Evolutionary conservation across 2,797 vertebrate genomes (phyloP).

Genomic region (Amazonetta brasiliensis): DNA sequence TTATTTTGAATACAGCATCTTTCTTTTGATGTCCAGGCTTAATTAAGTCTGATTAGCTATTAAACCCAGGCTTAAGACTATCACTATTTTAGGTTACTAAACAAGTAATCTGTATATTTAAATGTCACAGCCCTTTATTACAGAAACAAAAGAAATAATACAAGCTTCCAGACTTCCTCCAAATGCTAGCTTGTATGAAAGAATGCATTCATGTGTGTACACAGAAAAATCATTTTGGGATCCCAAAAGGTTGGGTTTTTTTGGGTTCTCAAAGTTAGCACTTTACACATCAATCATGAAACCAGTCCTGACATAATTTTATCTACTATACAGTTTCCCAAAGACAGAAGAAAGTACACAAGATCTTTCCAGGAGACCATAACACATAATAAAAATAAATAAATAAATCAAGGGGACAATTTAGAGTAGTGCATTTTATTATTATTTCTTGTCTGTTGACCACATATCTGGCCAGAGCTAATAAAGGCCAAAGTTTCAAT

Average conservation of each 20-base stretch:
- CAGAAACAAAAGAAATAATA: not conserved
- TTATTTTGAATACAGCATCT: not conserved
- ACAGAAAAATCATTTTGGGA: not conserved
- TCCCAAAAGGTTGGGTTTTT: not conserved
- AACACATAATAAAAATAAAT: not conserved
- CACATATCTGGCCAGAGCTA: not conserved
- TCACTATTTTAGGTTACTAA: not conserved
- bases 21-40: not conserved
- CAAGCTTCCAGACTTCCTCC: not conserved
- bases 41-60: not conserved
- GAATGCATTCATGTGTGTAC: accelerated
- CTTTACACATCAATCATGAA: not conserved
- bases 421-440: not conserved
- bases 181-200: not conserved
- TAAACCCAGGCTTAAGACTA: not conserved
- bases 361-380: not conserved
- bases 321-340: not conserved
- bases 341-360: not conserved
- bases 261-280: not conserved
- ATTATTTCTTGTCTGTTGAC: not conserved
- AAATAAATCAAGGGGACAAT: not conserved
- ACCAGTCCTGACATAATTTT: not conserved
- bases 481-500: not conserved
- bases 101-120: not conserved
- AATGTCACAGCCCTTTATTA: not conserved